Evolutionary conservation across 2,113 vertebrate species (phyloP).

Genomic region (Gracilinanus agilis): DNA sequence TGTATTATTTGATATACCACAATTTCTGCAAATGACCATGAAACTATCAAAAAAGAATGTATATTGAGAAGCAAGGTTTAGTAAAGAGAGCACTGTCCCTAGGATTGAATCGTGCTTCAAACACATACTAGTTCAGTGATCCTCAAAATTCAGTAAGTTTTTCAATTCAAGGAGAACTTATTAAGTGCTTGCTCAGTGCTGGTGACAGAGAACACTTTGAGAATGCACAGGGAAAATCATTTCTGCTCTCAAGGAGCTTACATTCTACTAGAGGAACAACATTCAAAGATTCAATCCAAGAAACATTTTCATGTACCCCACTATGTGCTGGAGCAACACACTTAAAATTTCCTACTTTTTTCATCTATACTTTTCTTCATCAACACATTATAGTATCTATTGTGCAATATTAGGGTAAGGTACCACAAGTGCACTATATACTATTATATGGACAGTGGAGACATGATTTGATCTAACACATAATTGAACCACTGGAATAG

Average conservation of each 20-base stretch:
- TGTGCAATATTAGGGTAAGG: neutral
- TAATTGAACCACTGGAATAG: neutral
- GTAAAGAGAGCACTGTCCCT: neutral
- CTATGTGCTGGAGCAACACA: neutral
- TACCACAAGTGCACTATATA: neutral
- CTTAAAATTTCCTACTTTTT: neutral
- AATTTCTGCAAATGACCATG: constrained; percentile 18
- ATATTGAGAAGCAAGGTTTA: neutral
- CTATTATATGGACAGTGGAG: neutral
- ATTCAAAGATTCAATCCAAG: neutral
- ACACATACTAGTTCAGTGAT: neutral
- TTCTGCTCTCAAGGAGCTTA: neutral
- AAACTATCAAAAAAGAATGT: neutral
- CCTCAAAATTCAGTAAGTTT: neutral
- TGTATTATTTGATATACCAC: constrained; percentile 25
- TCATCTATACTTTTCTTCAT: neutral
- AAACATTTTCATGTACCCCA: neutral
- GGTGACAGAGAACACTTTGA: neutral
- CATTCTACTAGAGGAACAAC: neutral
- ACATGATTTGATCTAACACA: neutral
- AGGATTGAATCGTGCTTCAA: neutral
- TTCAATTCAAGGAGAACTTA: neutral
- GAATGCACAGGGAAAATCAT: neutral
- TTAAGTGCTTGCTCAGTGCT: neutral
- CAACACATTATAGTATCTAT: neutral